A percentile compares a stretch with the other conserved stretches of the same genome.
These are phyloP conservation scores for Pagrus major DNA, from an alignment of 2,113 vertebrate species.

Conservation along the genomic window DNA sequence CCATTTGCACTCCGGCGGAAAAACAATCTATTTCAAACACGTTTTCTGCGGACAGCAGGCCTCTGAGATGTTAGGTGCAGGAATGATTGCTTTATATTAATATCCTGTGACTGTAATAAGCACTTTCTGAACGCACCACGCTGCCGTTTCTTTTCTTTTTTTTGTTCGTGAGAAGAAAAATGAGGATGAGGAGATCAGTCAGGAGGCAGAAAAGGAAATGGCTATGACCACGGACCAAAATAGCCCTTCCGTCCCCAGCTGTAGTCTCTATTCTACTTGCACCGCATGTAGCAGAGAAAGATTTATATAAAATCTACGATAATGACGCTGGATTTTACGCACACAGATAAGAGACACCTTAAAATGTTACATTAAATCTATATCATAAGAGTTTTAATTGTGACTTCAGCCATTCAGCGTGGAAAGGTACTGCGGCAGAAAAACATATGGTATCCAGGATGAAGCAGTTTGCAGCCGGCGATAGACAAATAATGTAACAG, in stretches of 20 bases:
- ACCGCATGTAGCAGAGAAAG: slow-evolving; percentile 35
- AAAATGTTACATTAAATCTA: background rate
- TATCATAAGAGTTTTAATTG: background rate
- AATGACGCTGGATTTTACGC: background rate
- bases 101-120: slow-evolving; percentile 9
- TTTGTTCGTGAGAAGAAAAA: slow-evolving; percentile 31
- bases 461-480: background rate
- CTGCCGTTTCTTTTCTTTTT: background rate
- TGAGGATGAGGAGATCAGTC: slow-evolving; percentile 52
- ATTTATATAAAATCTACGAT: slow-evolving; percentile 27
- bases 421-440: background rate
- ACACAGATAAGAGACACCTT: background rate
- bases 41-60: slow-evolving; percentile 10
- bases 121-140: background rate
- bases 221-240: slow-evolving; percentile 56
- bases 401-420: background rate
- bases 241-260: slow-evolving; percentile 54
- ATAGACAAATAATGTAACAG: slow-evolving; percentile 41
- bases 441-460: slow-evolving; percentile 19
- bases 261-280: slow-evolving; percentile 34
- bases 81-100: slow-evolving; percentile 38
- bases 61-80: background rate
- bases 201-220: slow-evolving; percentile 49
- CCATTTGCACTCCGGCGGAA: slow-evolving; percentile 27
- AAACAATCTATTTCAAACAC: slow-evolving; percentile 38